phyloP scores from a whole-genome alignment of 2,113 vertebrate species.

The Platanista minor region DNA sequence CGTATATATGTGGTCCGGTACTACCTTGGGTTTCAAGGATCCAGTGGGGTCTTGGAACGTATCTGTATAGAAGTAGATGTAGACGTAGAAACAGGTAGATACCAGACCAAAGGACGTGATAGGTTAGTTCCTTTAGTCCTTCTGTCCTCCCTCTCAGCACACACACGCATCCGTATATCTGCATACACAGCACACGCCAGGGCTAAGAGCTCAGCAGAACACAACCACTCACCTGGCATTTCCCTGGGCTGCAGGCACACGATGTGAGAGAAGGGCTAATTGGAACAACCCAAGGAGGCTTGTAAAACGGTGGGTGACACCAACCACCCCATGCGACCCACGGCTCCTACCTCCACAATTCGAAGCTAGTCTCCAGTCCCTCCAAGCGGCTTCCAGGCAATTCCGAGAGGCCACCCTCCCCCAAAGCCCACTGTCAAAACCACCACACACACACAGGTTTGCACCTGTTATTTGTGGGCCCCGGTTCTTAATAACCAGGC shows the following conservation, averaged over 20 bases:
- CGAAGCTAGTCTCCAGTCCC: too few relatives aligned
- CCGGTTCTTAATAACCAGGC: accelerated
- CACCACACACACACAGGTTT: accelerated
- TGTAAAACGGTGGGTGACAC: accelerated
- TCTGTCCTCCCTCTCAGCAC: accelerated
- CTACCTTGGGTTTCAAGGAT: background rate
- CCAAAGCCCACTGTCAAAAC: too few relatives aligned
- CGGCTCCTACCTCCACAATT: accelerated
- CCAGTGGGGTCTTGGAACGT: background rate
- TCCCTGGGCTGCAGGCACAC: accelerated
- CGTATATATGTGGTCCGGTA: background rate
- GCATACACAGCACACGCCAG: accelerated
- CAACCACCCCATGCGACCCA: accelerated
- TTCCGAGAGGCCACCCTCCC: background rate
- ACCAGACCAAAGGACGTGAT: accelerated
- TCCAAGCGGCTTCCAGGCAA: background rate
- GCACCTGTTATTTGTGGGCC: accelerated
- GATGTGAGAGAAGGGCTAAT: accelerated
- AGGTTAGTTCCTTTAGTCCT: too few relatives aligned
- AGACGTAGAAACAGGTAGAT: background rate
- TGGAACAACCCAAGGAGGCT: too few relatives aligned
- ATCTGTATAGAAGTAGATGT: background rate
- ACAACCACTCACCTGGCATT: accelerated
- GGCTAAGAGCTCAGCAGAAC: accelerated
- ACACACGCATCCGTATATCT: accelerated